A percentile compares a stretch with the other conserved stretches of the same genome.
Evolutionary conservation across 2,888 invertebrate genomes (phyloP).

Genomic region (Pteria penguin): DNA sequence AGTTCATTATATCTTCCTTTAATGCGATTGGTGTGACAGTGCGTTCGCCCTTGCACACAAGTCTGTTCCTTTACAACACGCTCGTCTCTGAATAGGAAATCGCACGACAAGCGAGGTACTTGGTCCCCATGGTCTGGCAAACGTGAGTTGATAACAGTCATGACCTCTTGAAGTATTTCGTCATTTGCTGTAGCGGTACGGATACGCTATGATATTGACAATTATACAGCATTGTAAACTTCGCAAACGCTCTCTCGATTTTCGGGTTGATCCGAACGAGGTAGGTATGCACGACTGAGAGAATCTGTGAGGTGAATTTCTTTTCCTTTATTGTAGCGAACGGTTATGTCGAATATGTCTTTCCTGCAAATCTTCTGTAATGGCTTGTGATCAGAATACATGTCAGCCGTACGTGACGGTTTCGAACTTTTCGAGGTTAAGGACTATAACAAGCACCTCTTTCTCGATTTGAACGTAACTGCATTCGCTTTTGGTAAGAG

Average conservation of each 20-base stretch:
- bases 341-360: background rate
- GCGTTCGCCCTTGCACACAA: too few relatives aligned
- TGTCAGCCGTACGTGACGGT: background rate
- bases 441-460: background rate
- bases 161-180: background rate
- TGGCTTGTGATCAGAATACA: background rate
- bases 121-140: background rate
- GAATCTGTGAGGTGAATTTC: background rate
- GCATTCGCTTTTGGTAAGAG: too few relatives aligned
- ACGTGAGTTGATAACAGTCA: background rate
- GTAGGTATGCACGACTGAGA: background rate
- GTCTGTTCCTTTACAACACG: conserved; percentile 4
- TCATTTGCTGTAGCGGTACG: background rate
- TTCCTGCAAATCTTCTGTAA: background rate
- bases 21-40: too few relatives aligned
- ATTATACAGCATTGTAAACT: background rate
- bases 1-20: too few relatives aligned
- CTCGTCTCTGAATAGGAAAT: conserved; percentile 26
- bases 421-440: conserved; percentile 3
- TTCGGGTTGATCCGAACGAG: background rate
- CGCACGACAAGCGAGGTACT: conserved; percentile 15
- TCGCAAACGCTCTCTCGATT: background rate
- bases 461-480: too few relatives aligned
- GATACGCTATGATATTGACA: background rate
- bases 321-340: background rate